Base-by-base conservation (phyloP, 2,797 vertebrate species). In the Muscicapa striata region DNA sequence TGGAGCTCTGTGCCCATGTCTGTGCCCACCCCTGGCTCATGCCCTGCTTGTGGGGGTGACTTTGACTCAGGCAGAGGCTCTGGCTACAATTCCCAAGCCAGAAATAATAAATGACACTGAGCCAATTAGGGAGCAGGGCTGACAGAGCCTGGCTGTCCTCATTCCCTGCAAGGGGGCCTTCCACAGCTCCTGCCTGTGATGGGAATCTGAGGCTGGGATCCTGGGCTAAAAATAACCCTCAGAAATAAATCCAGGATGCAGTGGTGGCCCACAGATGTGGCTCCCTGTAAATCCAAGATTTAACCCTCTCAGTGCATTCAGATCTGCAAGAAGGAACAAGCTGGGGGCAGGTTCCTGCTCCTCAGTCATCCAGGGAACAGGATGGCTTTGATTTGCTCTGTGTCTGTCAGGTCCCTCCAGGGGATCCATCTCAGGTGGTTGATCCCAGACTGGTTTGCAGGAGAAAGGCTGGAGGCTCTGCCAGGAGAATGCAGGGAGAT, bases 151-250 rank as follows among this genome's bases (percentile, higher is more conserved):
- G 77, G 73, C 73, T 9, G 13, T 45, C 77, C 62, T 89, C 58
- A 4, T 75, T 93, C 70, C 94, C 86, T 32, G 77, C 54, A 57
- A 84, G 19, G 87, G 73, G 66, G 16, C 66, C 69, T 81, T 94
- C 72, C 58, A 29, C 77, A 78, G 74, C 62, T 64, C 74, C 6
- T 29, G 32, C 38, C 61, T 72, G 34, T 24, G 54, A 81, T 64
- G 77, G 77, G 77, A 95, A 88, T 55, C 70, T 68, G 54, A 64
- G 69, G 54, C 69, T 78, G 66, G 4, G 19, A 83, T 54, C 51
- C 62, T 89, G 55, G 43, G 59, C 79, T 90, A 91, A 86, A 94
- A 96, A 88, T 87, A 86, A 19, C 38, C 59, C 5, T 26, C 19
- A 58, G 59, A 81, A 90, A 88, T 75, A 77, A 83, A 78, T 57